Evolutionary conservation across 2,113 vertebrate genomes (phyloP).

Genomic region (Passerina amoena): DNA sequence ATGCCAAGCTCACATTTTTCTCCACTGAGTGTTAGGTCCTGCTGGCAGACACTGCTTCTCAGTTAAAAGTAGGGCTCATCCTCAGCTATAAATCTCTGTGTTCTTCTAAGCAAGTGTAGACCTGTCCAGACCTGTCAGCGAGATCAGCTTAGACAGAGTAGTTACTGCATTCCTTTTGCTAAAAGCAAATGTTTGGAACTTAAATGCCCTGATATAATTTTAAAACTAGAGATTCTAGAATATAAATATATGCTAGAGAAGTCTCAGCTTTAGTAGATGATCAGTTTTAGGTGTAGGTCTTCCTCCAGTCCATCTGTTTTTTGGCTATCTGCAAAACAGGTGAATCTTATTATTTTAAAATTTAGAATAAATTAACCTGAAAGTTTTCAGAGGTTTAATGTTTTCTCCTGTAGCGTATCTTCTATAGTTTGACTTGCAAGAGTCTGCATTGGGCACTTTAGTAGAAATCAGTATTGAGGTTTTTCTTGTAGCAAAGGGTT

Average conservation of each 20-base stretch:
- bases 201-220: not conserved
- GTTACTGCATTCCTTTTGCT: not conserved
- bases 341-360: not conserved
- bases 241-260: not conserved
- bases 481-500: not conserved
- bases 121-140: not conserved
- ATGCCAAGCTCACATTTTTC: slow-evolving; percentile 55
- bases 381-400: not conserved
- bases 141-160: not conserved
- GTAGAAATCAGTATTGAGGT: not conserved
- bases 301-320: not conserved
- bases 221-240: not conserved
- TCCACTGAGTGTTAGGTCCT: slow-evolving; percentile 6
- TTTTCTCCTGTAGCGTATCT: not conserved
- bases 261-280: not conserved
- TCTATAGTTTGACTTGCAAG: not conserved
- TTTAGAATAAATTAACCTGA: not conserved
- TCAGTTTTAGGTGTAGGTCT: not conserved
- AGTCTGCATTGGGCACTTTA: not conserved
- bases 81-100: not conserved
- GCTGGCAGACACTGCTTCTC: slow-evolving; percentile 13
- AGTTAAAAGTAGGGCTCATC: not conserved
- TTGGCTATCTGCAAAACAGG: not conserved
- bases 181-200: not conserved
- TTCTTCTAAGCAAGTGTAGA: not conserved